phyloP scores from a whole-genome alignment of 2,113 vertebrate genomes.

The Muntiacus reevesi region DNA sequence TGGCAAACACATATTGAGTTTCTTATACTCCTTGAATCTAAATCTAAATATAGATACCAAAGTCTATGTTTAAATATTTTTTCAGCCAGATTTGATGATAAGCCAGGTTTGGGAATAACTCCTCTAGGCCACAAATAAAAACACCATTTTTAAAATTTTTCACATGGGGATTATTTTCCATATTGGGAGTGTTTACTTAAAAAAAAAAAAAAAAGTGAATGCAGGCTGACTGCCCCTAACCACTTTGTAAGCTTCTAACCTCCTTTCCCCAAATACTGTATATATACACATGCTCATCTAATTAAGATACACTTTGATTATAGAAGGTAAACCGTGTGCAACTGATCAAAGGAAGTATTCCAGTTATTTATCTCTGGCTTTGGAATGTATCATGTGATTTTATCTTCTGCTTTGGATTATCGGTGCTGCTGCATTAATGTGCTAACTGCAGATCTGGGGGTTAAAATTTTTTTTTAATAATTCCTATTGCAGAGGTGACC shows the following conservation, averaged over 20 bases:
- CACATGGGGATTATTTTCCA: slow-evolving; percentile 10
- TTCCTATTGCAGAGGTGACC: slow-evolving; percentile 9
- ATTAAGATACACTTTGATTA: slow-evolving; percentile 50
- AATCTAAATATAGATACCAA: slow-evolving; percentile 14
- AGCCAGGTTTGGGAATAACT: slow-evolving; percentile 6
- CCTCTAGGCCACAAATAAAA: neutral
- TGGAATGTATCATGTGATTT: slow-evolving; percentile 30
- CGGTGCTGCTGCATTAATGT: neutral
- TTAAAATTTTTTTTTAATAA: neutral
- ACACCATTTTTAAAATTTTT: neutral
- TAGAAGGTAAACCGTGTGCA: slow-evolving; percentile 35
- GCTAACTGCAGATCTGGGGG: neutral
- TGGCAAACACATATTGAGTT: neutral
- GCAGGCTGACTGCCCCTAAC: neutral
- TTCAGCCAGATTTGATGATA: slow-evolving; percentile 10
- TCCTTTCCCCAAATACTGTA: neutral
- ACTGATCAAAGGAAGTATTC: slow-evolving; percentile 52
- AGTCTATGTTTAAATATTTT: slow-evolving; percentile 22
- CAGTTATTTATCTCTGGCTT: slow-evolving; percentile 38
- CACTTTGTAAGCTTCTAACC: neutral
- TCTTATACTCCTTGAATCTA: neutral
- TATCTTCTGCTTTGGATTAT: slow-evolving; percentile 56
- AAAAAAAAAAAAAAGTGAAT: neutral
- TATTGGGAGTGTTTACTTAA: slow-evolving; percentile 13
- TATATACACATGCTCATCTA: neutral